Percentiles rank a stretch among this genome's conserved stretches.
These are phyloP conservation scores for Nowickia ferox DNA, from an alignment of 2,888 invertebrate genomes.

Conservation along the genomic window DNA sequence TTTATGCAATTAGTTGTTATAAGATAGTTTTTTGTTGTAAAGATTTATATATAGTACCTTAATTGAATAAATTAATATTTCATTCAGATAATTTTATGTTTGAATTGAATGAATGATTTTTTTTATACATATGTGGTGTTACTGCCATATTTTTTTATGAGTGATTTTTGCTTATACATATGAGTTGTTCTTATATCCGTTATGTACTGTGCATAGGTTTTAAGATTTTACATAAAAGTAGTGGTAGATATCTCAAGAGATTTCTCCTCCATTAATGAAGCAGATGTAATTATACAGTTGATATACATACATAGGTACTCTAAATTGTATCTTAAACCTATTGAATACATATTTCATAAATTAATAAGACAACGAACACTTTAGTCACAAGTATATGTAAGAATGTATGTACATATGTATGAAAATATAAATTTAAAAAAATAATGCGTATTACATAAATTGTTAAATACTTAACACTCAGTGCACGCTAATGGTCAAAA, in stretches of 20 bases:
- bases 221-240: too few relatives aligned
- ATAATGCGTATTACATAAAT: constrained; percentile 51
- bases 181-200: too few relatives aligned
- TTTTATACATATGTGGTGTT: too few relatives aligned
- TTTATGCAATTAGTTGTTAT: too few relatives aligned
- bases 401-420: background rate
- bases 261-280: constrained; percentile 8
- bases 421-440: constrained; percentile 11
- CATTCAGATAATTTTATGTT: too few relatives aligned
- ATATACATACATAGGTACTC: constrained; percentile 16
- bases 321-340: constrained; percentile 60
- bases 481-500: constrained; percentile 57
- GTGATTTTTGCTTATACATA: too few relatives aligned
- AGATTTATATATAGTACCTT: too few relatives aligned
- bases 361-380: constrained; percentile 36
- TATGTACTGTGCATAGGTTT: background rate
- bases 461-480: constrained; percentile 55
- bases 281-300: constrained; percentile 30
- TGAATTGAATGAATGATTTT: too few relatives aligned
- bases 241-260: background rate
- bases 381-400: constrained; percentile 23
- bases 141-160: too few relatives aligned
- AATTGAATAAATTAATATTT: too few relatives aligned
- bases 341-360: constrained; percentile 33
- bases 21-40: too few relatives aligned